phyloP scores from a whole-genome alignment of 2,888 invertebrate species.

The Apoda limacodes region DNA sequence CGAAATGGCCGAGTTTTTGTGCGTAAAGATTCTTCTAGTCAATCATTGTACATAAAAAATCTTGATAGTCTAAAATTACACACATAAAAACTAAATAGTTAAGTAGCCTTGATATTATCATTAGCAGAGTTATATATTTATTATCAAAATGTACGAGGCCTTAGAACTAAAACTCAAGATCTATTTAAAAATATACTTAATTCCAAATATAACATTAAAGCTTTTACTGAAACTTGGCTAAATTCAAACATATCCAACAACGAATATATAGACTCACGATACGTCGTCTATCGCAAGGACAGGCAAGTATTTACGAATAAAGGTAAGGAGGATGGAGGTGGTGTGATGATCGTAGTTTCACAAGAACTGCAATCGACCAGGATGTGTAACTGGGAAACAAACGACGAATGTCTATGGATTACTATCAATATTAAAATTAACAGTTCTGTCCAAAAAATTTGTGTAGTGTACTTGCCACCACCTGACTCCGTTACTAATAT shows the following conservation, averaged over 20 bases:
- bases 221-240: slow-evolving; percentile 20
- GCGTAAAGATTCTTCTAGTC: slow-evolving; percentile 12
- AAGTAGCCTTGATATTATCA: not conserved
- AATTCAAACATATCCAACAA: slow-evolving; percentile 12
- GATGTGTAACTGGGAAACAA: slow-evolving; percentile 3
- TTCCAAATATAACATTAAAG: slow-evolving; percentile 14
- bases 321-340: slow-evolving; percentile 8
- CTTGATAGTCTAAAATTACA: slow-evolving; percentile 5
- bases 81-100: not conserved
- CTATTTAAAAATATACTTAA: slow-evolving; percentile 12
- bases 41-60: slow-evolving; percentile 10
- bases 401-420: slow-evolving; percentile 8
- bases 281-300: slow-evolving; percentile 18
- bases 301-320: slow-evolving; percentile 4
- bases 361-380: slow-evolving; percentile 5
- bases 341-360: slow-evolving; percentile 7
- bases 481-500: slow-evolving; percentile 11
- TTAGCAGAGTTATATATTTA: slow-evolving; percentile 10
- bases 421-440: slow-evolving; percentile 1
- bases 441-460: no score
- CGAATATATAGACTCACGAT: slow-evolving; percentile 17
- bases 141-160: slow-evolving; percentile 18
- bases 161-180: slow-evolving; percentile 16
- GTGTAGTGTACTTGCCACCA: slow-evolving; percentile 14
- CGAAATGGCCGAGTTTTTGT: slow-evolving; percentile 19